Evolutionary conservation across 2,113 vertebrate species (phyloP).

Genomic region (Chroicocephalus ridibundus): DNA sequence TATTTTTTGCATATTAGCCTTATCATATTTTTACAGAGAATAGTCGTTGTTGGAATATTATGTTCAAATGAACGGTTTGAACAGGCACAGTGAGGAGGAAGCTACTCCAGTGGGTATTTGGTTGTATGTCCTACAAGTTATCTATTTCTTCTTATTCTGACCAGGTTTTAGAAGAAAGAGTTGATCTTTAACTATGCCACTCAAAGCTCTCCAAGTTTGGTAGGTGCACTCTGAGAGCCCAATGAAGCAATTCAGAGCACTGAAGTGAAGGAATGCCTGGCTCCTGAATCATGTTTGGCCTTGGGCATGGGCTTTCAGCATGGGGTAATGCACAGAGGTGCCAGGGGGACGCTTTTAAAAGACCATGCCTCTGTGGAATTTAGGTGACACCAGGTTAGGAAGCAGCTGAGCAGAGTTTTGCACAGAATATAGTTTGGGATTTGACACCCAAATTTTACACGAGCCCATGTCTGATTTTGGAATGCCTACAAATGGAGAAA

Average conservation of each 20-base stretch:
- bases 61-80: not conserved
- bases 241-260: not conserved
- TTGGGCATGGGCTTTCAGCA: not conserved
- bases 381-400: not conserved
- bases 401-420: not conserved
- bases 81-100: not conserved
- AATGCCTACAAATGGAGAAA: not conserved
- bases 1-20: not conserved
- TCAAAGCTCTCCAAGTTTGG: not conserved
- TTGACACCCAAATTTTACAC: not conserved
- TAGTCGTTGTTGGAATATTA: not conserved
- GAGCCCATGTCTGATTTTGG: not conserved
- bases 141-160: not conserved
- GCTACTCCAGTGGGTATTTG: not conserved
- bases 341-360: not conserved
- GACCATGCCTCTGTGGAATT: not conserved
- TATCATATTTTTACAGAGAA: not conserved
- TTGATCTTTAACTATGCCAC: not conserved
- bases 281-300: not conserved
- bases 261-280: not conserved
- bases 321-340: not conserved
- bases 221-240: not conserved
- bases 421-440: not conserved
- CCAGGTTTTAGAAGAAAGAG: not conserved
- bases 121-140: not conserved